Base-by-base conservation (phyloP, 1,140 invertebrate species). In the Mylabris phalerata region DNA sequence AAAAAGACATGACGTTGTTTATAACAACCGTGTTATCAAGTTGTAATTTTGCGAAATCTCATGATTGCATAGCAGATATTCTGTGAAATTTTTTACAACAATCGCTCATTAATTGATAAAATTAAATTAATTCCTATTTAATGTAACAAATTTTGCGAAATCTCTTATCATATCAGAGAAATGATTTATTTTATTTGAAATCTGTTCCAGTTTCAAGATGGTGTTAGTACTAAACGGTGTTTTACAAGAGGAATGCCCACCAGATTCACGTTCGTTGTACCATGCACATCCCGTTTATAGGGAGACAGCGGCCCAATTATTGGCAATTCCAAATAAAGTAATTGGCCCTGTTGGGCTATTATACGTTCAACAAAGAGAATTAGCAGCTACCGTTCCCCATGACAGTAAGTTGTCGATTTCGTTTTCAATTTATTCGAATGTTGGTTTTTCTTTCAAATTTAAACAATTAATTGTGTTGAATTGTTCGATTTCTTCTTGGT, bases 311-410 rank as follows among this genome's bases (percentile, higher is more conserved):
- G 82, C 84, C 7, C 88, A 90, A 72, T 75, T 93, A 57, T 78
- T 90, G 60, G 82, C 82, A 45, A 85, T 89, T 56, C 85, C 86
- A 9, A 81, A 84, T 43, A 86, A 91, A 76, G 83, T 89, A 40
- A 81, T 95, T 39, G 88, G 89, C 3, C 87, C 92, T 0, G 82
- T 87, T 26, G 90, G 91, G 2, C 78, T 95, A 9, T 80, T 98
- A 26, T 97, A 95, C 75, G 87, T 98, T 2, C 84, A 82, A 45
- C 93, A 96, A 73, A 78, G 93, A 69, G 94, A 98, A 77, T 83
- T 92, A 77, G 94, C 92, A 7, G 89, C 89, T 9, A 93, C 91
- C 3, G 81, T 88, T 44, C 92, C 92, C 24, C 88, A 93, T 71
- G 93, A 97, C 77, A 95, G 89, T 93, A 72, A 83, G 85, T 84